Percentiles rank a stretch among this genome's conserved stretches.
Conservation (phyloP, 1,140 invertebrate species). For the Onthophagus taurus region DNA sequence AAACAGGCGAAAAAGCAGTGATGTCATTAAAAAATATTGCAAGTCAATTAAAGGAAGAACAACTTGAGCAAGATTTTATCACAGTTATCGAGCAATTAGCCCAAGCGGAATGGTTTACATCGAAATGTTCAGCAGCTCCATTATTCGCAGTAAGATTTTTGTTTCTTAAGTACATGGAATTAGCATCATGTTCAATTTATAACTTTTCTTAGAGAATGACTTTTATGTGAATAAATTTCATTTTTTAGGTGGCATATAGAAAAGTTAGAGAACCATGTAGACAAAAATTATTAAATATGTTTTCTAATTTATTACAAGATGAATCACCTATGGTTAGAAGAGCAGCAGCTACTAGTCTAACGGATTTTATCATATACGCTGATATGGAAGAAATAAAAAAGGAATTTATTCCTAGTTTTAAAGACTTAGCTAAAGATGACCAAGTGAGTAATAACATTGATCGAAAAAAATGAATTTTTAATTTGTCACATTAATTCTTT, state of each 20-base stretch:
- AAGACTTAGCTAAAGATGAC: conserved; percentile 28
- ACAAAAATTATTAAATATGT: conserved; percentile 22
- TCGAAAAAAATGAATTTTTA: too few relatives aligned
- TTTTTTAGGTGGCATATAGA: conserved; percentile 24
- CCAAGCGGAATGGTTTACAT: conserved; percentile 29
- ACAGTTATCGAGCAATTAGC: conserved; percentile 18
- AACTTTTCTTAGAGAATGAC: too few relatives aligned
- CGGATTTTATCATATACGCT: conserved; percentile 20
- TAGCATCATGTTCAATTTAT: background rate
- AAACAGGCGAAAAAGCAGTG: conserved; percentile 25
- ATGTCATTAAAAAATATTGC: conserved; percentile 22
- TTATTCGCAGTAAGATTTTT: conserved; percentile 25
- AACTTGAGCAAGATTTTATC: conserved; percentile 19
- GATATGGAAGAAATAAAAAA: conserved; percentile 24
- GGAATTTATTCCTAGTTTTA: conserved; percentile 29
- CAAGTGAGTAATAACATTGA: conserved; percentile 24
- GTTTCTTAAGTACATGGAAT: too few relatives aligned
- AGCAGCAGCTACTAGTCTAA: conserved; percentile 20
- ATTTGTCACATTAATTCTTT: too few relatives aligned
- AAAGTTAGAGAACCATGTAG: conserved; percentile 23
- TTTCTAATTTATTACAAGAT: conserved; percentile 26
- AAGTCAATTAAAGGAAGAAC: conserved; percentile 15
- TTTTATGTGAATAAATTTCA: background rate
- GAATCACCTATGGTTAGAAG: conserved; percentile 30
- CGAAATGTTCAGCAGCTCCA: conserved; percentile 26